phyloP scores from a whole-genome alignment of 2,888 invertebrate species.

The Exocentrus adspersus region DNA sequence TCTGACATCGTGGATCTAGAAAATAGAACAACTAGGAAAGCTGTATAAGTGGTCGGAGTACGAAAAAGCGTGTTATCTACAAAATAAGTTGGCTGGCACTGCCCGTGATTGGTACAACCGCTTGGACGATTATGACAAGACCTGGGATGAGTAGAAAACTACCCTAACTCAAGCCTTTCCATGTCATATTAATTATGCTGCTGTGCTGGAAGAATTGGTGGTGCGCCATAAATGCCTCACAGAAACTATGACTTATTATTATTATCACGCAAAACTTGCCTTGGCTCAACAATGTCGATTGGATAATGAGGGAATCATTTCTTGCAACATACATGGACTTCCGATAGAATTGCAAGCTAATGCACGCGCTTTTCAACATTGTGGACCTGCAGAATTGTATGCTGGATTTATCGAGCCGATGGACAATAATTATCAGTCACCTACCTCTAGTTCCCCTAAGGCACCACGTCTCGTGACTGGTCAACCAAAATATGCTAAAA shows the following conservation, averaged over 20 bases:
- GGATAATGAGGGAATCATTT: conserved; percentile 3
- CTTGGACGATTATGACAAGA: not conserved
- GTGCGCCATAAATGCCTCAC: not conserved
- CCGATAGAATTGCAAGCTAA: conserved; percentile 5
- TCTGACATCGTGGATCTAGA: not conserved
- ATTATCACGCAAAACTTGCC: not conserved
- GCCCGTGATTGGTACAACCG: not conserved
- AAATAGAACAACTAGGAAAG: not conserved
- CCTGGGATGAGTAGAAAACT: not conserved
- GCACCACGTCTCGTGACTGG: not conserved
- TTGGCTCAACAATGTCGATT: conserved; percentile 8
- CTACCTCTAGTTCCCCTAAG: not conserved
- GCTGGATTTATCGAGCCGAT: conserved; percentile 3
- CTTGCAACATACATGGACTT: not conserved
- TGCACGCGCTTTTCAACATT: not conserved
- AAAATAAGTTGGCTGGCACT: not conserved
- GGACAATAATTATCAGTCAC: not conserved
- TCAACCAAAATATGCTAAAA: not conserved
- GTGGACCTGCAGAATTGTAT: not conserved
- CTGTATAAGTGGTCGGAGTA: not conserved
- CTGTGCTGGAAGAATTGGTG: not conserved
- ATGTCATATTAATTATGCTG: not conserved
- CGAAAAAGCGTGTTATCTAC: not conserved
- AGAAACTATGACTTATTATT: not conserved
- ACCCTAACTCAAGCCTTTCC: not conserved